phyloP scores from a whole-genome alignment of 2,888 invertebrate species.

The Mythimna pallens region DNA sequence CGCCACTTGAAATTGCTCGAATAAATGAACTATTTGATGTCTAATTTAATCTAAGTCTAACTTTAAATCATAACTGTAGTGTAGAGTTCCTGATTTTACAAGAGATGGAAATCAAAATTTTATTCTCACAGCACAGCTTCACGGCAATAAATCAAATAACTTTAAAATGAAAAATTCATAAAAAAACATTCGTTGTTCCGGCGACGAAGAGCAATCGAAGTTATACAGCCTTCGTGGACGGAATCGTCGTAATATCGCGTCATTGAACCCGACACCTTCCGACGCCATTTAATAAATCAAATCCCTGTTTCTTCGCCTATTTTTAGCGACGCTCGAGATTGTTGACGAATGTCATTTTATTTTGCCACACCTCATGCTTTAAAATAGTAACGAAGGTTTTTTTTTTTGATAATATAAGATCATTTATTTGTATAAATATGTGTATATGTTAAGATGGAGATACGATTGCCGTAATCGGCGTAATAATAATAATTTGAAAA shows the following conservation, averaged over 20 bases:
- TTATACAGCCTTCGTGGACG: constrained; percentile 46
- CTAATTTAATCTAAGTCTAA: no score
- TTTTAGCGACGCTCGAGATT: constrained; percentile 59
- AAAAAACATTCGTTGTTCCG: constrained; percentile 44
- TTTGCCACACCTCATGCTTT: constrained; percentile 41
- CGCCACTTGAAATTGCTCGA: background rate
- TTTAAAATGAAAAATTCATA: constrained; percentile 35
- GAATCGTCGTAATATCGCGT: constrained; percentile 59
- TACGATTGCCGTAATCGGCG: no score
- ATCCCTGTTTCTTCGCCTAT: constrained; percentile 67
- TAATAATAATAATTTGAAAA: no score
- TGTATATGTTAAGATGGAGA: no score
- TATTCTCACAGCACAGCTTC: constrained; percentile 12
- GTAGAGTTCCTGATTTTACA: background rate
- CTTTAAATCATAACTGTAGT: no score
- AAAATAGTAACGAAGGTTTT: background rate
- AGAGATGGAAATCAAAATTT: background rate
- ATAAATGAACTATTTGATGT: background rate
- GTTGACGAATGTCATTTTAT: constrained; percentile 61
- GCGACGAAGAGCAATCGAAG: constrained; percentile 46
- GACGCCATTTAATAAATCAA: constrained; percentile 67
- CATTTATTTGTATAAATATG: no score
- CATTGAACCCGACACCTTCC: constrained; percentile 66
- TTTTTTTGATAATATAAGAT: no score
- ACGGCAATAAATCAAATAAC: constrained; percentile 28